phyloP scores from a whole-genome alignment of 2,888 invertebrate species.

The Mesorhabditis belari region DNA sequence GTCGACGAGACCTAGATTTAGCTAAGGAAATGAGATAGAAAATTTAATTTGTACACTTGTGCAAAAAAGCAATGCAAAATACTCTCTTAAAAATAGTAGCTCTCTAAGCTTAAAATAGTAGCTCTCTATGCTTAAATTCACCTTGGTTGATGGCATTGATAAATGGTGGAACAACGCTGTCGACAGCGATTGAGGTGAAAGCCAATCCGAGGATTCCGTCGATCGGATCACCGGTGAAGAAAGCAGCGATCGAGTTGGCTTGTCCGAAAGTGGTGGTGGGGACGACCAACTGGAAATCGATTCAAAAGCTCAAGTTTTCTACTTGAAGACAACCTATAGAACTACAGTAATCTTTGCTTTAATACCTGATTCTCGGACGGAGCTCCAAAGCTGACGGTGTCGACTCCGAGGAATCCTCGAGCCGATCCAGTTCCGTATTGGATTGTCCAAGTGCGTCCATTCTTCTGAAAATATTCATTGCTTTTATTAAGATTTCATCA shows the following conservation, averaged over 20 bases:
- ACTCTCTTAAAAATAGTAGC: not conserved
- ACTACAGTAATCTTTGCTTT: no score
- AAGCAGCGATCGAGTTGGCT: slow-evolving; percentile 57
- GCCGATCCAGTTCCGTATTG: not conserved
- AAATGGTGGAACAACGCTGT: slow-evolving; percentile 24
- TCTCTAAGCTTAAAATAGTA: not conserved
- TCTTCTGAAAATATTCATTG: slow-evolving; percentile 5
- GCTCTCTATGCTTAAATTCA: not conserved
- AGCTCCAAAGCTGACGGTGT: slow-evolving; percentile 27
- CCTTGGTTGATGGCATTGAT: slow-evolving; percentile 26
- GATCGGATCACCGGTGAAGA: slow-evolving; percentile 55
- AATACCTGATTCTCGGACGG: not conserved
- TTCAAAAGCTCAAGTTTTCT: no score
- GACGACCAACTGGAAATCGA: slow-evolving; percentile 45
- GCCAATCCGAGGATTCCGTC: slow-evolving; percentile 33
- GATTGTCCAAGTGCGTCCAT: slow-evolving; percentile 1
- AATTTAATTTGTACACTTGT: not conserved
- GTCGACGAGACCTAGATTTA: slow-evolving; percentile 16
- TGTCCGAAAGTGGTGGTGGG: slow-evolving; percentile 58
- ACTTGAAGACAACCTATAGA: no score
- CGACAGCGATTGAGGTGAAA: slow-evolving; percentile 30
- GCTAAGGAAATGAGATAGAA: not conserved
- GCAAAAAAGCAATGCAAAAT: no score
- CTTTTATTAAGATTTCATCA: no score
- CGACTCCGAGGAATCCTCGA: slow-evolving; percentile 11